phyloP scores from a whole-genome alignment of 2,113 vertebrate genomes.

The Pungitius pungitius region DNA sequence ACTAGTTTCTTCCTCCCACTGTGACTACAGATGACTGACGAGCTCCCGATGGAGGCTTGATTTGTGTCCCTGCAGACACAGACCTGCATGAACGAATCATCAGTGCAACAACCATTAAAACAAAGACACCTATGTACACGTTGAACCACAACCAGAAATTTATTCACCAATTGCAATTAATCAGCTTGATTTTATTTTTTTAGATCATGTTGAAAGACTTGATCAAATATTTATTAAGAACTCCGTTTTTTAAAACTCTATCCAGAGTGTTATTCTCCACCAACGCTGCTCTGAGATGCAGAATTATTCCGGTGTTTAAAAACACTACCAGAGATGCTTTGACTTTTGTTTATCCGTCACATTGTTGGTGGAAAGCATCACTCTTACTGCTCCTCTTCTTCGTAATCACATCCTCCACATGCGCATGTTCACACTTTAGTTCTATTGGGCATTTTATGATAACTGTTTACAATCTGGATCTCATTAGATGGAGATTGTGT shows the following conservation, averaged over 20 bases:
- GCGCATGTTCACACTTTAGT: slow-evolving; percentile 47
- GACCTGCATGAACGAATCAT: slow-evolving; percentile 56
- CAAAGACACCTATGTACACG: too few species aligned
- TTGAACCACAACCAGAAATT: too few species aligned
- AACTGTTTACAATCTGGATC: slow-evolving; percentile 73
- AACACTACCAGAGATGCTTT: background rate
- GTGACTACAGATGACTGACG: slow-evolving; percentile 64
- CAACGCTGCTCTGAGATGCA: slow-evolving; percentile 6
- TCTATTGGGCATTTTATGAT: slow-evolving; percentile 63
- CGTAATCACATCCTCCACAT: slow-evolving; percentile 42
- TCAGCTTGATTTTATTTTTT: too few species aligned
- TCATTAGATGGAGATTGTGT: slow-evolving; percentile 76
- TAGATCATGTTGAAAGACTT: too few species aligned
- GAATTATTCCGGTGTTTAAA: background rate
- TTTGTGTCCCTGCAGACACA: slow-evolving; percentile 64
- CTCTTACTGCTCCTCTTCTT: slow-evolving; percentile 1
- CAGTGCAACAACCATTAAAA: too few species aligned
- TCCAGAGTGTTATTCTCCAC: background rate
- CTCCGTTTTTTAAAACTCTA: slow-evolving; percentile 11
- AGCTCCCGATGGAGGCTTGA: slow-evolving; percentile 66
- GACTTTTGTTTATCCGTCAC: slow-evolving; percentile 28
- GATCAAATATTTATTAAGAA: slow-evolving; percentile 13
- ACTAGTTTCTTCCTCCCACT: slow-evolving; percentile 45
- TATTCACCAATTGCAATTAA: too few species aligned
- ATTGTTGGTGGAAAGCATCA: slow-evolving; percentile 28